Evolutionary conservation across 2,888 invertebrate genomes (phyloP), one percentile per base, ranked within the genome.

Genomic region (Ametastegia equiseti): DNA sequence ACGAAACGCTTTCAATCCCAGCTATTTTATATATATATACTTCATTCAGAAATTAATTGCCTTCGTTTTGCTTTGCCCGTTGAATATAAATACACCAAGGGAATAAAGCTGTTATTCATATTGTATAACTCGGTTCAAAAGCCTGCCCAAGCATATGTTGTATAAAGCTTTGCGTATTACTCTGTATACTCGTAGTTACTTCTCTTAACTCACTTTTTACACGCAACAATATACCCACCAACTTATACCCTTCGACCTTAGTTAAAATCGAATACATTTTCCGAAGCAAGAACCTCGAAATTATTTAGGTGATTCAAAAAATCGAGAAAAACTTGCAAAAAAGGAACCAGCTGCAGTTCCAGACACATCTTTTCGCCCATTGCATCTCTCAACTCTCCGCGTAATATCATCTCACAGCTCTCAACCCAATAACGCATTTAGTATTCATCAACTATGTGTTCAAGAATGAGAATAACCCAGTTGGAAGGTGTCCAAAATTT

Each of bases 401-500:
- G 23, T 19, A 54, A 54, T 54, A 23, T 54, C 54, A 54, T 54
- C 23, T 23, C 7, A 23, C 9, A 23, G 30, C 63, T 13, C 54
- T 54, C 36, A 63, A n/a, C 63, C 15, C 63, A 11, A 33, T 33
- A 7, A n/a, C 27, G 30, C 7, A 33, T 36, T 4, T 9, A 27
- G n/a, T 65, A n/a, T 47, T 4, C 4, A 2, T 65, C 33, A 36
- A 63, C n/a, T 63, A 54, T 0, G n/a, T 19, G 13, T 19, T 23
- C 42, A 67, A 42, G 19, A 67, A 23, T 67, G 39, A 23, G 13
- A 54, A n/a, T 33, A 39, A 36, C n/a, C 39, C 33, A 67, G 11
- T 67, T 39, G 39, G 23, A 42, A 69, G 42, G 42, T 39, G 33
- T 69, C 69, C 69, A 69, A 69, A 39, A 69, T 69, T n/a, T n/a